Evolutionary conservation across 2,797 vertebrate genomes (phyloP).

Genomic region (Helarctos malayanus): DNA sequence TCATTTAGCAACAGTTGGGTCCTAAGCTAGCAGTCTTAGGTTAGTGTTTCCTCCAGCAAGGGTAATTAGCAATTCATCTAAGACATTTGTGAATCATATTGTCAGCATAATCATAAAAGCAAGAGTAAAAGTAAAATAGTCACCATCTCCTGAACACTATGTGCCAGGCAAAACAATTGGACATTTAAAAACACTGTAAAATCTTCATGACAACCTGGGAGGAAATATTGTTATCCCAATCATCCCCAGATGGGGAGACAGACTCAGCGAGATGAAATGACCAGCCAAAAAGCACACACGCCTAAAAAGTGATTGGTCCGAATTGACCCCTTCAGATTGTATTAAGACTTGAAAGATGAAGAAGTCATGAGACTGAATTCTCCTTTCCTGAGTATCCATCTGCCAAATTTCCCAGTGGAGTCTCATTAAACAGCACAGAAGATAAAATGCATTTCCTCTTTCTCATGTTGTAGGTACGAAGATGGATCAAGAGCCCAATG

Average conservation of each 20-base stretch:
- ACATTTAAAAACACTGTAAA: constrained; percentile 10
- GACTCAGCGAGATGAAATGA: background rate
- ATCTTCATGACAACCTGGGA: background rate
- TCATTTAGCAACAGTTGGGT: constrained; percentile 11
- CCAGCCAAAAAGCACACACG: background rate
- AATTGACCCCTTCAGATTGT: background rate
- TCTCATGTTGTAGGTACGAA: constrained; percentile 92
- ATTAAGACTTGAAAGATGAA: background rate
- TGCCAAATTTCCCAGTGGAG: background rate
- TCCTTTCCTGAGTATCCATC: background rate
- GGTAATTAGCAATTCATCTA: background rate
- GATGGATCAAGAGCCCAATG: constrained; percentile 97
- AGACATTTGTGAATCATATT: background rate
- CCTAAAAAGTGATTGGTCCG: background rate
- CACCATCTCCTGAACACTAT: background rate
- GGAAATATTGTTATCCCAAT: background rate
- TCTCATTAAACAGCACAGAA: background rate
- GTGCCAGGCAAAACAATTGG: background rate
- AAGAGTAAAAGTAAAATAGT: background rate
- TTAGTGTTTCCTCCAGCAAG: background rate
- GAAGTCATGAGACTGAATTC: background rate
- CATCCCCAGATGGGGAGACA: background rate
- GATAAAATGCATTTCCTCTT: constrained; percentile 52
- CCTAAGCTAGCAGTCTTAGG: background rate
- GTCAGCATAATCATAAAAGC: background rate